phyloP scores from a whole-genome alignment of 1,140 invertebrate species.

The Procambarus clarkii region DNA sequence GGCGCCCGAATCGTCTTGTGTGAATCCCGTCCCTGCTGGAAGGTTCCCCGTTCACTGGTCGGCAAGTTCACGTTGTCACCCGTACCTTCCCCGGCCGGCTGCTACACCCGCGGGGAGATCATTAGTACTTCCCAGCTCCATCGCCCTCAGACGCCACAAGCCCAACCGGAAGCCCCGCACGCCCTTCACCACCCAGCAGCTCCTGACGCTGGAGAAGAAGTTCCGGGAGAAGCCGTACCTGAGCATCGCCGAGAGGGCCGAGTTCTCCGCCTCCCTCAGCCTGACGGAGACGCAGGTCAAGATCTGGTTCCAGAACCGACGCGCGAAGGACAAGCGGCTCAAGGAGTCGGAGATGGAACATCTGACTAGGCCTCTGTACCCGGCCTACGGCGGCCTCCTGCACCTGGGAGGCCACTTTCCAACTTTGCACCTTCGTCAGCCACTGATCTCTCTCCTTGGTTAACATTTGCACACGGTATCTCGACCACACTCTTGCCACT shows the following conservation, averaged over 20 bases:
- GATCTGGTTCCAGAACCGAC: conserved; percentile 53
- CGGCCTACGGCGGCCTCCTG: conserved; percentile 30
- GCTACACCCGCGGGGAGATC: not conserved
- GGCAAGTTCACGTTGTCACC: not conserved
- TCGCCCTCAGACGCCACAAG: conserved; percentile 30
- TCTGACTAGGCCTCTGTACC: conserved; percentile 30
- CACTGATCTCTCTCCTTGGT: conserved; percentile 7
- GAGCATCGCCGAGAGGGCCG: conserved; percentile 31
- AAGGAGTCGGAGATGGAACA: conserved; percentile 45
- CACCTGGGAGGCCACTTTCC: conserved; percentile 19
- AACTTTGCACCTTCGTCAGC: conserved; percentile 16
- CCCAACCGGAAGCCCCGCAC: conserved; percentile 42
- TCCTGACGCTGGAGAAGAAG: conserved; percentile 48
- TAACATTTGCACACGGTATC: not conserved
- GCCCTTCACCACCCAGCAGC: conserved; percentile 30
- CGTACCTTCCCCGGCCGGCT: not conserved
- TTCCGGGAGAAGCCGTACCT: conserved; percentile 46
- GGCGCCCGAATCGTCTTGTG: not conserved
- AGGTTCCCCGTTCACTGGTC: not conserved
- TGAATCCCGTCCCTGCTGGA: not conserved
- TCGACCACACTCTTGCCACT: not conserved
- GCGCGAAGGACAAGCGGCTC: conserved; percentile 46
- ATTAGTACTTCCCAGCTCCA: not conserved
- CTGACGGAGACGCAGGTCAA: conserved; percentile 43
- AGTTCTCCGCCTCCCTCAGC: conserved; percentile 43